These are phyloP conservation scores for Syrmaticus mikado DNA, from an alignment of 2,113 vertebrate species.

Conservation along the genomic window DNA sequence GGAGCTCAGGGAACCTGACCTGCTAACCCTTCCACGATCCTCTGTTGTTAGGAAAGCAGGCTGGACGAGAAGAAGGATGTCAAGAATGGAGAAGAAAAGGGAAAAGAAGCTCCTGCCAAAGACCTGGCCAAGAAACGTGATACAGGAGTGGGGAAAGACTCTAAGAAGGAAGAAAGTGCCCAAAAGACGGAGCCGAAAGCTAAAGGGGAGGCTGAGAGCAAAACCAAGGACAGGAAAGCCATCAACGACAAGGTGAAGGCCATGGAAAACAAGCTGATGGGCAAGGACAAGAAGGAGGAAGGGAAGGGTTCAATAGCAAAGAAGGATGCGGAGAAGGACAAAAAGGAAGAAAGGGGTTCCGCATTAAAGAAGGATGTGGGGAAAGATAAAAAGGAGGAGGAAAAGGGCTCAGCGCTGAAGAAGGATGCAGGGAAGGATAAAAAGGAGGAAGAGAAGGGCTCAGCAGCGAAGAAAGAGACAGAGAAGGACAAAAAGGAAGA, in stretches of 20 bases:
- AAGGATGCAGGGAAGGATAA: neutral
- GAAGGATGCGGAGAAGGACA: neutral
- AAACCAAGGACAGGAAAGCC: constrained; percentile 68
- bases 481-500: constrained; percentile 26
- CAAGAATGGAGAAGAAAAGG: constrained; percentile 71
- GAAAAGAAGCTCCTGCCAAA: constrained; percentile 56
- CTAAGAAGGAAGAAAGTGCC: constrained; percentile 53
- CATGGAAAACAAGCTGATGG: constrained; percentile 77
- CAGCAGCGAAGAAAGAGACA: neutral
- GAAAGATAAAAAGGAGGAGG: constrained; percentile 15
- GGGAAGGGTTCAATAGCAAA: neutral
- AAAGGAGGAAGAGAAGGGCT: constrained; percentile 2
- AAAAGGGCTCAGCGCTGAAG: neutral
- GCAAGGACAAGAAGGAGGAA: constrained; percentile 66
- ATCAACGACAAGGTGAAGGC: constrained; percentile 70
- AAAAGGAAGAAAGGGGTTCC: constrained; percentile 40
- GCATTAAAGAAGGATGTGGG: neutral
- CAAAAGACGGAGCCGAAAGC: constrained; percentile 60
- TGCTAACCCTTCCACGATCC: neutral
- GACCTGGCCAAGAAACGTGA: constrained; percentile 40
- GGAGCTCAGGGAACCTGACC: neutral
- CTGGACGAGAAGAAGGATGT: constrained; percentile 42
- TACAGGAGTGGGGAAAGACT: constrained; percentile 61
- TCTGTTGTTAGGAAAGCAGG: constrained; percentile 72
- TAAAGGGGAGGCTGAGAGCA: constrained; percentile 61